A percentile compares a stretch with the other conserved stretches of the same genome.
Evolutionary conservation across 2,888 invertebrate species (phyloP).

Genomic region (Imbricaverruca yamaguchii): DNA sequence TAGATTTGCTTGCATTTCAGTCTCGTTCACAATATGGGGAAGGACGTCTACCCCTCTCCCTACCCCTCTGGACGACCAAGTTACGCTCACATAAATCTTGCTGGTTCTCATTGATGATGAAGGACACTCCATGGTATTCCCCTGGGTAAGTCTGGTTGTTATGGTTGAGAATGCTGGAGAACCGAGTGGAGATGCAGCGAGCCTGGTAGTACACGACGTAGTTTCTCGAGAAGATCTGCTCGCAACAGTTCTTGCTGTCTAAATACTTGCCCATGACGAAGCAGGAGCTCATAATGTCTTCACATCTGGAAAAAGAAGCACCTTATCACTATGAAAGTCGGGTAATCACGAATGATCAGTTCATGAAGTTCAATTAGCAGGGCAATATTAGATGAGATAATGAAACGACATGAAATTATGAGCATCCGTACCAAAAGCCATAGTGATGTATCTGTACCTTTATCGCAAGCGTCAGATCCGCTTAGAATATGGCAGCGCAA

Average conservation of each 20-base stretch:
- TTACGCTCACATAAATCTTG: background rate
- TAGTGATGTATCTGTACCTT: no score
- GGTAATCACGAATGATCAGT: no score
- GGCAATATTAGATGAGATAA: no score
- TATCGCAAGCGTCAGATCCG: no score
- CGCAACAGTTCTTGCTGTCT: background rate
- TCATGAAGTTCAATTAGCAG: no score
- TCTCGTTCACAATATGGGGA: no score
- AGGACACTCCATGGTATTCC: background rate
- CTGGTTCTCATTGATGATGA: background rate
- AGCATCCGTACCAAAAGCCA: no score
- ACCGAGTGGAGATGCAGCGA: background rate
- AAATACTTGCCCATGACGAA: background rate
- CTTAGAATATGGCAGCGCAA: no score
- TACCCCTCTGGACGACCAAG: background rate
- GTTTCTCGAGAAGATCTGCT: background rate
- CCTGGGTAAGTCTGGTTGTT: background rate
- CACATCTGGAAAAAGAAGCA: background rate
- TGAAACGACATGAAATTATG: no score
- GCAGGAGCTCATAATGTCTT: background rate
- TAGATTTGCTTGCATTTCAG: background rate
- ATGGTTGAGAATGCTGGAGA: background rate
- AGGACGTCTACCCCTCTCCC: no score
- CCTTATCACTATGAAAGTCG: no score
- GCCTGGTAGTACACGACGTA: background rate